Percentiles rank a stretch among this genome's conserved stretches.
Conservation (phyloP, 2,888 invertebrate species). For the Ethmia dodecea region DNA sequence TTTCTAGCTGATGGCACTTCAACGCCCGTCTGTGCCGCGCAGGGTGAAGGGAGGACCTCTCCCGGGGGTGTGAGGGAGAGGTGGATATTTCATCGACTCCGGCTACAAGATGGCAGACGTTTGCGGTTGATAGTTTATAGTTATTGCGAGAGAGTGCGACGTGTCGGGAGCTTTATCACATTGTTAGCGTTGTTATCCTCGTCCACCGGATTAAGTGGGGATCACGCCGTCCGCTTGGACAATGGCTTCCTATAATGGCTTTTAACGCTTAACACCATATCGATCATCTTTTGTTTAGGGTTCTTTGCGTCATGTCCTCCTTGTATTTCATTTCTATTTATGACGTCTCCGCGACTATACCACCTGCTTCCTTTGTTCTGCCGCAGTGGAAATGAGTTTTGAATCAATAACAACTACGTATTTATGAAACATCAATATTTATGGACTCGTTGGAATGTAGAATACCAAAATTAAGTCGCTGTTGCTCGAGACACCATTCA, state of each 20-base stretch:
- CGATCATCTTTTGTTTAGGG: slow-evolving; percentile 1
- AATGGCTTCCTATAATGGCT: slow-evolving; percentile 55
- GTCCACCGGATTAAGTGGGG: slow-evolving; percentile 63
- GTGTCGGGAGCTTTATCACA: slow-evolving; percentile 71
- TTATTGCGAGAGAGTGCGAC: slow-evolving; percentile 72
- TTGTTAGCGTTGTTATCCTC: slow-evolving; percentile 73
- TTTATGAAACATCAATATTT: no score
- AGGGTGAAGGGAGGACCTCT: slow-evolving; percentile 40
- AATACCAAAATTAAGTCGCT: no score
- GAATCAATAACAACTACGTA: no score
- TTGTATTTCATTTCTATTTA: no score
- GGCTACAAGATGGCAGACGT: slow-evolving; percentile 74
- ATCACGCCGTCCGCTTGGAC: slow-evolving; percentile 50
- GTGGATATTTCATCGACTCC: slow-evolving; percentile 65
- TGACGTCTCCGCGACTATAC: no score
- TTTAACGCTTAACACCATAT: slow-evolving; percentile 43
- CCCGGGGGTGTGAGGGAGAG: slow-evolving; percentile 52
- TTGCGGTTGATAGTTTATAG: slow-evolving; percentile 77
- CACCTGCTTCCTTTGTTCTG: no score
- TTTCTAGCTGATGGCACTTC: slow-evolving; percentile 21
- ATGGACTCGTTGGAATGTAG: no score
- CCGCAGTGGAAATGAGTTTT: no score
- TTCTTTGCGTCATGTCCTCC: no score
- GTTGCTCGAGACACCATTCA: no score
- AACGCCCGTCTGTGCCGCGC: slow-evolving; percentile 41